Conservation (phyloP, 2,888 invertebrate genomes). For the Piscicola geometra region DNA sequence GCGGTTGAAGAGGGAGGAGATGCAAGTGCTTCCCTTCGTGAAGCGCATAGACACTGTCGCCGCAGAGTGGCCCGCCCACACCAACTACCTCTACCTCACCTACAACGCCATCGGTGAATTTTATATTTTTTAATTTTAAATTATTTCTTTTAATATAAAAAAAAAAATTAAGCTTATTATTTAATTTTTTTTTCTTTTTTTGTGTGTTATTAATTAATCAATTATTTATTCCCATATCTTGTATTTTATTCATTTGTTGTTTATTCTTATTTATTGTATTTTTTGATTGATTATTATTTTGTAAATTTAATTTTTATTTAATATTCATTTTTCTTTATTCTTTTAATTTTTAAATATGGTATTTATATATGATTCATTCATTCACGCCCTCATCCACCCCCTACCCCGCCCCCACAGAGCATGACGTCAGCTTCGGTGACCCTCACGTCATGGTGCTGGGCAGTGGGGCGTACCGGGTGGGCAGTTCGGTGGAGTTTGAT, state of each 20-base stretch:
- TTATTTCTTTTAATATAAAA: too few relatives aligned
- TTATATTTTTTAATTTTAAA: neutral
- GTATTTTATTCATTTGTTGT: neutral
- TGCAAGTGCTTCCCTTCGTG: constrained; percentile 59
- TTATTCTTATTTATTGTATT: too few relatives aligned
- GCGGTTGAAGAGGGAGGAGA: constrained; percentile 47
- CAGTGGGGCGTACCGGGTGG: constrained; percentile 56
- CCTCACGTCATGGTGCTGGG: constrained; percentile 71
- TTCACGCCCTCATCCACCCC: too few relatives aligned
- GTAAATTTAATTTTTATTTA: too few relatives aligned
- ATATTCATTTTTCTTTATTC: too few relatives aligned
- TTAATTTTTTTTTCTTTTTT: neutral
- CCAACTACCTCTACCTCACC: constrained; percentile 96
- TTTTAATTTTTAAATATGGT: too few relatives aligned
- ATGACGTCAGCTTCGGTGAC: constrained; percentile 49
- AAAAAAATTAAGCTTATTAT: too few relatives aligned
- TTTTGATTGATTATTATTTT: too few relatives aligned
- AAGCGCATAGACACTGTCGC: constrained; percentile 99
- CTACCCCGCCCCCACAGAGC: constrained; percentile 78
- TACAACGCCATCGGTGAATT: constrained; percentile 72
- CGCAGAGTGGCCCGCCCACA: constrained; percentile 97
- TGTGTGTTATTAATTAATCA: neutral
- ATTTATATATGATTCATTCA: too few relatives aligned
- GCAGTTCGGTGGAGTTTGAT: constrained; percentile 97
- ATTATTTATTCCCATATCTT: neutral